Evolutionary conservation across 2,888 invertebrate species (phyloP).

Genomic region (Erebia palarica): DNA sequence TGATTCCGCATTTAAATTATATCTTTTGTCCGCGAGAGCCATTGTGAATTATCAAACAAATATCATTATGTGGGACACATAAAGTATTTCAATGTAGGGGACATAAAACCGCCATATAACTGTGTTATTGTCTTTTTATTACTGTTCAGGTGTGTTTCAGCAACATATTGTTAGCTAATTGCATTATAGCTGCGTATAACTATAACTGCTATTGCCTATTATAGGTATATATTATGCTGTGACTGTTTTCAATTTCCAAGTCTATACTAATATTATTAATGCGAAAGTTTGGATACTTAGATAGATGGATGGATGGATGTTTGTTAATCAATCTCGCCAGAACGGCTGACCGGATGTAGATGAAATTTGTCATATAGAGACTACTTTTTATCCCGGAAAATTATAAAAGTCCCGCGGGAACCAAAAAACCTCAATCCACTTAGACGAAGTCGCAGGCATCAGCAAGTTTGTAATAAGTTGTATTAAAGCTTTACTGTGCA

Average conservation of each 20-base stretch:
- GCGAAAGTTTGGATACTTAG: too few species aligned
- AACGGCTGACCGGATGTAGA: too few species aligned
- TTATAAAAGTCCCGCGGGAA: too few species aligned
- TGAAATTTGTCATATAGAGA: too few species aligned
- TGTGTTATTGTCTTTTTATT: constrained; percentile 10
- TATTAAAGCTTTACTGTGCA: too few species aligned
- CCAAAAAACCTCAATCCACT: too few species aligned
- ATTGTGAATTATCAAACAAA: constrained; percentile 12
- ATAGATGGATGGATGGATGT: too few species aligned
- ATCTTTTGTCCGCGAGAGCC: not conserved
- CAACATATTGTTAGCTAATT: constrained; percentile 2
- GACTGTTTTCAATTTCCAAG: not conserved
- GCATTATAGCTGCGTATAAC: not conserved
- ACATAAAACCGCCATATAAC: constrained; percentile 8
- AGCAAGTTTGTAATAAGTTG: too few species aligned
- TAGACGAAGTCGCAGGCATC: too few species aligned
- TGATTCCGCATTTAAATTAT: constrained; percentile 1
- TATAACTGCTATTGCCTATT: not conserved
- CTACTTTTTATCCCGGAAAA: too few species aligned
- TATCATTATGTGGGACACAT: not conserved
- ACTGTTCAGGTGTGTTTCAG: not conserved
- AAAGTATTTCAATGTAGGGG: constrained; percentile 9
- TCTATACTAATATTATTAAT: not conserved
- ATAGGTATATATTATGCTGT: not conserved
- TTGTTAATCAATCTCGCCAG: too few species aligned